Percentiles rank a stretch among this genome's conserved stretches.
Conservation (phyloP, 2,888 invertebrate genomes). For the Cephus rjabovi region DNA sequence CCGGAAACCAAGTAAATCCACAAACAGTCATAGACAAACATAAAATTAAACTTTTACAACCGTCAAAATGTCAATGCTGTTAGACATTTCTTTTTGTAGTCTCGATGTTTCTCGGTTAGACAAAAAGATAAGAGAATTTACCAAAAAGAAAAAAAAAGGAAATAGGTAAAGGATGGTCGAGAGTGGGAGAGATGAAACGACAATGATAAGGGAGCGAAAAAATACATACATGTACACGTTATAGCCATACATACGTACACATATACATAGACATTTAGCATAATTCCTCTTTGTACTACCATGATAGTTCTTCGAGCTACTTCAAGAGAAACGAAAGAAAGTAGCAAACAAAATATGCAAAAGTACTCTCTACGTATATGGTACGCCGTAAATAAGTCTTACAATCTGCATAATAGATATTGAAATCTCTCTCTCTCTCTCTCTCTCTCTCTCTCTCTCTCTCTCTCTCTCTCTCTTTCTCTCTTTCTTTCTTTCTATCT, state of each 20-base stretch:
- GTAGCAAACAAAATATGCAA: neutral
- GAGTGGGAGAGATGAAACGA: neutral
- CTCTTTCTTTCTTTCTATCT: conserved; percentile 6
- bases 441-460: too few species aligned
- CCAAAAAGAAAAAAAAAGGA: conserved; percentile 31
- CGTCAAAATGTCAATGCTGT: neutral
- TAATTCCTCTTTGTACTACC: conserved; percentile 16
- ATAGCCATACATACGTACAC: conserved; percentile 1
- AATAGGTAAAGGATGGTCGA: neutral
- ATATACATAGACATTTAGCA: conserved; percentile 6
- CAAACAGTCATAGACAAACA: neutral
- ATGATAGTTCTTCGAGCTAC: conserved; percentile 17
- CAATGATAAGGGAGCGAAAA: neutral
- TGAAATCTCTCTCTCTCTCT: conserved; percentile 10
- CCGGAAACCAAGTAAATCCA: neutral
- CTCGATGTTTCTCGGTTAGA: conserved; percentile 55
- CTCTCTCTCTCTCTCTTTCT: neutral
- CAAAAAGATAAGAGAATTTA: conserved; percentile 54
- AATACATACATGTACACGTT: neutral
- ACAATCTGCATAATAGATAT: conserved; percentile 19
- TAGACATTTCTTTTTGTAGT: conserved; percentile 36
- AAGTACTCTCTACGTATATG: conserved; percentile 5
- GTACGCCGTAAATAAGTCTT: conserved; percentile 17
- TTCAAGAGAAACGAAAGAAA: neutral
- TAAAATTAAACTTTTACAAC: neutral